Percentiles rank a stretch among this genome's conserved stretches.
Evolutionary conservation across 1,140 invertebrate species (phyloP).

Genomic region (Akabosia matsudoensis): DNA sequence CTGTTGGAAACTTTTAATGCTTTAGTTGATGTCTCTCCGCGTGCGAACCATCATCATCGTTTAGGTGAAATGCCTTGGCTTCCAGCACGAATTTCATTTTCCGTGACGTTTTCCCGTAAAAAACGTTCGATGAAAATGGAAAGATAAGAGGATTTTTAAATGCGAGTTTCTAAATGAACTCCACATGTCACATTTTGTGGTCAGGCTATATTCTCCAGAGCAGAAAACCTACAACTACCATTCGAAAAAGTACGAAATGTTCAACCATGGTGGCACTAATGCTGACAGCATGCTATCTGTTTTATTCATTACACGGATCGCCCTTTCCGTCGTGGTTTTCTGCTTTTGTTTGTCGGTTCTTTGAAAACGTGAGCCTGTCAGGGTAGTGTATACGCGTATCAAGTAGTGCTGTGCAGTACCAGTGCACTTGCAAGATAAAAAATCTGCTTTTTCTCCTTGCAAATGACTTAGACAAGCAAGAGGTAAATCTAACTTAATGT

Average conservation of each 20-base stretch:
- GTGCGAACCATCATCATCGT: too few relatives aligned
- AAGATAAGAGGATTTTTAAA: slow-evolving; percentile 8
- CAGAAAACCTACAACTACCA: background rate
- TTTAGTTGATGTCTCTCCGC: too few relatives aligned
- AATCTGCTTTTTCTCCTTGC: too few relatives aligned
- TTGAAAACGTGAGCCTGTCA: too few relatives aligned
- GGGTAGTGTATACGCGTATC: too few relatives aligned
- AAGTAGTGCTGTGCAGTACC: too few relatives aligned
- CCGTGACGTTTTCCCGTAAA: background rate
- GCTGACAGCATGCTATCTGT: slow-evolving; percentile 9
- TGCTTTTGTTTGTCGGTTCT: background rate
- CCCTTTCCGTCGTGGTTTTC: background rate
- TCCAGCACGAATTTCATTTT: too few relatives aligned
- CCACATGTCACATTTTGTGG: slow-evolving; percentile 20
- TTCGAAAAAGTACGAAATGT: background rate
- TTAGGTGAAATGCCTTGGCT: too few relatives aligned
- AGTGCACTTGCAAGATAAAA: slow-evolving; percentile 18
- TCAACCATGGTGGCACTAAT: background rate
- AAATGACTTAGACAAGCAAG: too few relatives aligned
- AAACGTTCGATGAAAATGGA: background rate
- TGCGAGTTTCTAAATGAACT: slow-evolving; percentile 17
- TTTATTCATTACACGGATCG: slow-evolving; percentile 20
- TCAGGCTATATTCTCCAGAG: background rate
- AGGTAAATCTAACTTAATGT: too few relatives aligned
- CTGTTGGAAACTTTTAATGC: too few relatives aligned